Evolutionary conservation across 1,140 invertebrate genomes (phyloP), one percentile per base, ranked within the genome.

Genomic region (Drosophila parvula): DNA sequence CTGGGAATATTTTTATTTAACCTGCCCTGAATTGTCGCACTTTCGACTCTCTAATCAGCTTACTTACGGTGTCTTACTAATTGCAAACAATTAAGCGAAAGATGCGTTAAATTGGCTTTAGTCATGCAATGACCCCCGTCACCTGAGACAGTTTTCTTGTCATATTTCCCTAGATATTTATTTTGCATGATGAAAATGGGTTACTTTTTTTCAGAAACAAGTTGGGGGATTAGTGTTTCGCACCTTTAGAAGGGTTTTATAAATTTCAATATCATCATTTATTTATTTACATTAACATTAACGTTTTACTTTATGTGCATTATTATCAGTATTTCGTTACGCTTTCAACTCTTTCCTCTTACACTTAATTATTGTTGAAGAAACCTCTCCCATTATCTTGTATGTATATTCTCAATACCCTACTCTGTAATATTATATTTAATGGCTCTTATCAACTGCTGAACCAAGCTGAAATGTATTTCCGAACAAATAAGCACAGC

Each of bases 51-150:
- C 51, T 65, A 85, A 85, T 85, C 34, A 60, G 63, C 61, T 61
- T 62, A 48, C 51, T 50, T 56, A 50, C 43, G 53, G 59, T 65
- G 61, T 75, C 27, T 14, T 28, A 67, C 78, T 82, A 85, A 85
- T 86, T 86, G 75, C 67, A 68, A 71, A 61, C 75, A 86, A 86
- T 85, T 76, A 81, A 44, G 51, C 38, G 38, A 63, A 74, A 78
- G 34, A 78, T 67, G 57, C 44, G 36, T 43, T 5, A 81, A 76
- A 86, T 70, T 65, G 34, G 63, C 34, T 44, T n/a, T 51, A 47
- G n/a, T 63, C 82, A 86, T 76, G 81, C 78, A 60, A 71, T 32
- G 12, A 47, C 10, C 50, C 36, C 12, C 22, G 38, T 30, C 65
- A 63, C 40, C 34, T 62, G 53, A 51, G 38, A 57, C 27, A 30